phyloP scores from a whole-genome alignment of 2,797 vertebrate species.

The Melanotaenia trifasciata region DNA sequence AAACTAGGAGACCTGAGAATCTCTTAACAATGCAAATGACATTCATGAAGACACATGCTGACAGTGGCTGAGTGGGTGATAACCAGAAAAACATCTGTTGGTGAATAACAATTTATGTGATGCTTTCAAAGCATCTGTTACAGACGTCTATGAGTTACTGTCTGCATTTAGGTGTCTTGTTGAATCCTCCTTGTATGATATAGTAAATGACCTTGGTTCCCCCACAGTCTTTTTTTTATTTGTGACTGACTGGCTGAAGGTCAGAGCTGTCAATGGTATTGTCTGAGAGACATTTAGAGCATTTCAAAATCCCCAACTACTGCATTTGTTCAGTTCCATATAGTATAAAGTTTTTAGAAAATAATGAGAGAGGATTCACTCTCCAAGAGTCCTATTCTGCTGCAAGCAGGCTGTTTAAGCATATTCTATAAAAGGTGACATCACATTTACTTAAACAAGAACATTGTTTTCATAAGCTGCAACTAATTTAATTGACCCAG shows the following conservation, averaged over 20 bases:
- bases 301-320: constrained; percentile 14
- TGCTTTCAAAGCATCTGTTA: constrained; percentile 28
- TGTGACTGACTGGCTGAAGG: constrained; percentile 50
- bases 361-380: constrained; percentile 20
- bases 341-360: constrained; percentile 10
- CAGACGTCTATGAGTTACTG: constrained; percentile 23
- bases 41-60: constrained; percentile 53
- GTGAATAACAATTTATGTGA: constrained; percentile 36
- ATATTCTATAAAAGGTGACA: constrained; percentile 26
- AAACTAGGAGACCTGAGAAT: constrained; percentile 21
- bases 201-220: constrained; percentile 22
- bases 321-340: constrained; percentile 22
- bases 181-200: constrained; percentile 1
- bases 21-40: constrained; percentile 43
- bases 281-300: constrained; percentile 15
- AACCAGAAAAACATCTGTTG: constrained; percentile 51
- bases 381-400: constrained; percentile 27
- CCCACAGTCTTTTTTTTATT: constrained; percentile 18
- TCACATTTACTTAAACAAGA: constrained; percentile 12
- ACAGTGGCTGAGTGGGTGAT: constrained; percentile 19
- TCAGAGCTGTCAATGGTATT: constrained; percentile 35
- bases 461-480: constrained; percentile 11
- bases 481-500: constrained; percentile 24
- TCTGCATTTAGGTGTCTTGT: constrained; percentile 15
- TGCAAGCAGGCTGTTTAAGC: constrained; percentile 11